phyloP scores from a whole-genome alignment of 2,113 vertebrate species.

The Phyllostomus discolor region DNA sequence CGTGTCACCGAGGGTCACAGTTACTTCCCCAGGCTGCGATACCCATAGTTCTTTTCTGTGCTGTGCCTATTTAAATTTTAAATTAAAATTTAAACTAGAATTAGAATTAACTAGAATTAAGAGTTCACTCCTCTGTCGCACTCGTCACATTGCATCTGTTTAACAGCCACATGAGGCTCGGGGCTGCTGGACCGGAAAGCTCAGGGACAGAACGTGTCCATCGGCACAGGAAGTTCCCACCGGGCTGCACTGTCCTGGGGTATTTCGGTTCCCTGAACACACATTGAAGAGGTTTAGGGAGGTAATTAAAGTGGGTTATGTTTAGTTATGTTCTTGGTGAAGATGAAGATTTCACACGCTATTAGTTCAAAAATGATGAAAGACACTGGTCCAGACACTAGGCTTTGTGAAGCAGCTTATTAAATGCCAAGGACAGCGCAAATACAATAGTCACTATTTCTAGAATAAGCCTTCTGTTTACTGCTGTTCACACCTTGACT shows the following conservation, averaged over 20 bases:
- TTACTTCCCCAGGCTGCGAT: not conserved
- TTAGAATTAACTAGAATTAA: not conserved
- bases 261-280: not conserved
- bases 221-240: not conserved
- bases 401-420: not conserved
- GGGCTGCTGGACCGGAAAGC: not conserved
- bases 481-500: not conserved
- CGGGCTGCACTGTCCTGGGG: not conserved
- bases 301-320: not conserved
- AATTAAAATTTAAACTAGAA: no score
- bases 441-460: not conserved
- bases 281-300: not conserved
- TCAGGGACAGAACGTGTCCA: not conserved
- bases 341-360: not conserved
- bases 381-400: not conserved
- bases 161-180: not conserved
- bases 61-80: not conserved
- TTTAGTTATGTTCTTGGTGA: not conserved
- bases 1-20: rapidly evolving
- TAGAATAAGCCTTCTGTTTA: not conserved
- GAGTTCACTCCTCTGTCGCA: not conserved
- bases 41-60: not conserved
- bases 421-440: not conserved
- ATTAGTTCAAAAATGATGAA: not conserved
- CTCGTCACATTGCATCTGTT: not conserved